A percentile compares a stretch with the other conserved stretches of the same genome.
Conservation (phyloP, 2,888 invertebrate genomes). For the Reticulitermes lucifugus region DNA sequence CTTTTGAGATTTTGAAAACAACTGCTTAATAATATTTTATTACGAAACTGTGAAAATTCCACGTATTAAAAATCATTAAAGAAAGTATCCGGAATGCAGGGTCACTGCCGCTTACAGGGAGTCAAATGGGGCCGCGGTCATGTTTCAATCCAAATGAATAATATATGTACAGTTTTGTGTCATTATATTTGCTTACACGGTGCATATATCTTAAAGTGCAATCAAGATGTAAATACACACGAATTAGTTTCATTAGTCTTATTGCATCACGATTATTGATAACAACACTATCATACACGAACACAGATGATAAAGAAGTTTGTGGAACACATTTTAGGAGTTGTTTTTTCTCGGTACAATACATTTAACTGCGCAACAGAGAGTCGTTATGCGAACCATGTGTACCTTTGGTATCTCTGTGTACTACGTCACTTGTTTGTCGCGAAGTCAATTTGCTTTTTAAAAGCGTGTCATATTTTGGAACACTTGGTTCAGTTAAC, state of each 20-base stretch:
- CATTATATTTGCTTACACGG: not conserved
- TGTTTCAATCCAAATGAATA: not conserved
- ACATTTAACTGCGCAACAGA: not conserved
- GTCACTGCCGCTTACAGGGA: not conserved
- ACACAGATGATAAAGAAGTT: conserved; percentile 23
- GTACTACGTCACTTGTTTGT: not conserved
- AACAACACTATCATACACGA: conserved; percentile 19
- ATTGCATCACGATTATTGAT: conserved; percentile 19
- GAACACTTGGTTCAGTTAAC: not conserved
- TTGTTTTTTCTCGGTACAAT: not conserved
- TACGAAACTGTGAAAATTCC: not conserved
- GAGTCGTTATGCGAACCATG: not conserved
- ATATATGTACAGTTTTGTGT: not conserved
- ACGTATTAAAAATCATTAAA: not conserved
- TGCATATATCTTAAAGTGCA: conserved; percentile 14
- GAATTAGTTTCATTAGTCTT: not conserved
- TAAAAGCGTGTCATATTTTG: not conserved
- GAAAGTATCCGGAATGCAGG: not conserved
- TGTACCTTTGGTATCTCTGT: not conserved
- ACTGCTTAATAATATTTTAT: too few species aligned
- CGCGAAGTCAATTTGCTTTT: too few species aligned
- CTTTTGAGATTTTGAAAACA: not conserved
- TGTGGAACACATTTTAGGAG: conserved; percentile 24
- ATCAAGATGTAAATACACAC: conserved; percentile 12
- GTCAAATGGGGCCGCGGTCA: not conserved